phyloP scores from a whole-genome alignment of 2,113 vertebrate species.

The Psammodynastes pulverulentus region DNA sequence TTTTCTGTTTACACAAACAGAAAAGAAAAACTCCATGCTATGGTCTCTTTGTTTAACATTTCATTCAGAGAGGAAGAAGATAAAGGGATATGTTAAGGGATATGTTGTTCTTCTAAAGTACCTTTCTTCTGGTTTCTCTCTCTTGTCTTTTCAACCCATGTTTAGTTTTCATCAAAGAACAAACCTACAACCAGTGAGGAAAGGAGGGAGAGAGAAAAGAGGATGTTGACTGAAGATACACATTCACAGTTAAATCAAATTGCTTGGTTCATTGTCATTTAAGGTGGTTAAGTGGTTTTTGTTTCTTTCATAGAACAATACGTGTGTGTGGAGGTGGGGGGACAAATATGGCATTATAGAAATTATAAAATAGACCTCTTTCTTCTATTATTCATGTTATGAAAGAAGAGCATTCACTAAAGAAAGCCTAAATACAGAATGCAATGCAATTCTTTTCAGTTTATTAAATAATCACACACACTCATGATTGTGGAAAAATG shows the following conservation, averaged over 20 bases:
- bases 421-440: slow-evolving; percentile 24
- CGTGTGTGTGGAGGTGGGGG: slow-evolving; percentile 33
- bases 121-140: slow-evolving; percentile 28
- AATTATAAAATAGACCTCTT: slow-evolving; percentile 46
- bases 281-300: slow-evolving; percentile 24
- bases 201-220: background rate
- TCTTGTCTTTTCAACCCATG: slow-evolving; percentile 53
- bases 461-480: slow-evolving; percentile 43
- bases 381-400: slow-evolving; percentile 19
- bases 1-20: slow-evolving; percentile 12
- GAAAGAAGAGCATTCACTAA: slow-evolving; percentile 51
- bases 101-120: slow-evolving; percentile 6
- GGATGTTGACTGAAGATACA: slow-evolving; percentile 51
- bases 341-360: slow-evolving; percentile 36
- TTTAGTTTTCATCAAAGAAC: slow-evolving; percentile 45
- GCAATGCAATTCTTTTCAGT: slow-evolving; percentile 33
- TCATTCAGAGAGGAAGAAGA: background rate
- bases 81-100: background rate
- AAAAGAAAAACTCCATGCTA: background rate
- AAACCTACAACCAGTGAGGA: slow-evolving; percentile 3
- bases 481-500: slow-evolving; percentile 57
- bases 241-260: slow-evolving; percentile 31
- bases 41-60: slow-evolving; percentile 24
- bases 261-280: slow-evolving; percentile 39
- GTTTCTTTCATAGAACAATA: slow-evolving; percentile 35